Conservation (phyloP, 2,888 invertebrate genomes). For the Ornithoptera alexandrae region DNA sequence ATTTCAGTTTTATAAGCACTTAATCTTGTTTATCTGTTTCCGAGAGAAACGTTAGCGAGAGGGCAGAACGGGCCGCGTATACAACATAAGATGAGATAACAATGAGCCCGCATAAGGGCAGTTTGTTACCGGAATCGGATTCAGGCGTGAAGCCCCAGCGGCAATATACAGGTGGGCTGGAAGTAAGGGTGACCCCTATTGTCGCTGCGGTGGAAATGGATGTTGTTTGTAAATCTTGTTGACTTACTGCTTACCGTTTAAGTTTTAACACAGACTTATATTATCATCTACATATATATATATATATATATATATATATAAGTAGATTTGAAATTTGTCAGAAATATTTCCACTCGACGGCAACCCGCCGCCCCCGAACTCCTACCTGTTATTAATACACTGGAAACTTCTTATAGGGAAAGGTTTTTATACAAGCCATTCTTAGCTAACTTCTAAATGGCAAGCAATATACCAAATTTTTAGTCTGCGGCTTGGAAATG, state of each 20-base stretch:
- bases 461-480: no score
- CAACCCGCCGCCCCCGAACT: no score
- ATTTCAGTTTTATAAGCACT: slow-evolving; percentile 45
- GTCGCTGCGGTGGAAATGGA: slow-evolving; percentile 11
- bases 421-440: no score
- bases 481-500: no score
- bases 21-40: slow-evolving; percentile 60
- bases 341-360: no score
- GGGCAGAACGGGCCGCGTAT: slow-evolving; percentile 31
- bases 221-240: slow-evolving; percentile 19
- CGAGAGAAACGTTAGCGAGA: slow-evolving; percentile 34
- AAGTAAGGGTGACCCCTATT: slow-evolving; percentile 28
- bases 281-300: neutral
- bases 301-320: no score
- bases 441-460: no score
- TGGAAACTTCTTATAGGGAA: no score
- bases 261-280: neutral
- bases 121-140: slow-evolving; percentile 44
- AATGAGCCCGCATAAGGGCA: slow-evolving; percentile 64
- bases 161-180: slow-evolving; percentile 25
- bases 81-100: slow-evolving; percentile 48
- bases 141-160: slow-evolving; percentile 33
- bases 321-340: neutral
- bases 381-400: no score
- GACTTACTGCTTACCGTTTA: slow-evolving; percentile 8